Evolutionary conservation across 1,140 invertebrate genomes (phyloP).

Genomic region (Atta colombica): DNA sequence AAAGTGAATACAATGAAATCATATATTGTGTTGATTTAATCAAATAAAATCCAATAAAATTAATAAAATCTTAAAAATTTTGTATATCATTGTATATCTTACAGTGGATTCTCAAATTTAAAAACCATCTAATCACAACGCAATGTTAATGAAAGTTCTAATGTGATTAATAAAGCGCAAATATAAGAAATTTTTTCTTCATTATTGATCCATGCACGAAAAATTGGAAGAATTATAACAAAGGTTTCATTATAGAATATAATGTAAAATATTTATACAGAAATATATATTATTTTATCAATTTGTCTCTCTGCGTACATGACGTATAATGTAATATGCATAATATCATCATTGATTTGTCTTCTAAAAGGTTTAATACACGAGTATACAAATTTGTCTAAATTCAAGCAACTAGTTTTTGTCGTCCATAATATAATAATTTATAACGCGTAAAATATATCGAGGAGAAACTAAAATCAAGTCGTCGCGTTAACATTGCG

Average conservation of each 20-base stretch:
- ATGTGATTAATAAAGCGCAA: no score
- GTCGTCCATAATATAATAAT: not conserved
- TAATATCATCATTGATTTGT: slow-evolving; percentile 12
- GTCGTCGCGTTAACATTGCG: slow-evolving; percentile 29
- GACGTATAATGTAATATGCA: not conserved
- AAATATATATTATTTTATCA: not conserved
- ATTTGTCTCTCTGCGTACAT: not conserved
- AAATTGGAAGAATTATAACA: not conserved
- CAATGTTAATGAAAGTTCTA: no score
- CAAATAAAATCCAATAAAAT: not conserved
- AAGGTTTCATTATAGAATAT: not conserved
- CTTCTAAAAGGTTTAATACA: not conserved
- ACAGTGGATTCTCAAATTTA: no score
- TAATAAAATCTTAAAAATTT: not conserved
- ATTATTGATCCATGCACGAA: no score
- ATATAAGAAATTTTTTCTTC: no score
- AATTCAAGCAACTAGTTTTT: slow-evolving; percentile 7
- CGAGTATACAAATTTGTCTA: not conserved
- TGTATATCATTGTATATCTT: no score
- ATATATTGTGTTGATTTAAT: not conserved
- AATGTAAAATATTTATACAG: not conserved
- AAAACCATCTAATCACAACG: no score
- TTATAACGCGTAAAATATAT: slow-evolving; percentile 7
- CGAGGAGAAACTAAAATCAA: slow-evolving; percentile 25
- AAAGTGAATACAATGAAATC: not conserved